A percentile compares a stretch with the other conserved stretches of the same genome.
Evolutionary conservation across 2,113 vertebrate species (phyloP).

Genomic region (Stercorarius parasiticus): DNA sequence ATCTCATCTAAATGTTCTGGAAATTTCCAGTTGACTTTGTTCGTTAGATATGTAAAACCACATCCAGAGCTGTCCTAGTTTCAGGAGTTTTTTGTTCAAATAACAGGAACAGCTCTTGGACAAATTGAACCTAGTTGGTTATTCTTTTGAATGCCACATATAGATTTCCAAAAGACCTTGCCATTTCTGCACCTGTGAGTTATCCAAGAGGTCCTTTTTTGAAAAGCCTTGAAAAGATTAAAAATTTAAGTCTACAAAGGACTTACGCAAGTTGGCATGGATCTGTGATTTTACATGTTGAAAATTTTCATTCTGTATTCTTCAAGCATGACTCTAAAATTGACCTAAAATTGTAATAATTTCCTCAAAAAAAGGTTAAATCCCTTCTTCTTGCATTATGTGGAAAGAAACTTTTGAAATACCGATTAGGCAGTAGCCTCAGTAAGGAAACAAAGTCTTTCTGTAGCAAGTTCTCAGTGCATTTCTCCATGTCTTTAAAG

Average conservation of each 20-base stretch:
- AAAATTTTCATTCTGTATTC: background rate
- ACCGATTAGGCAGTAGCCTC: background rate
- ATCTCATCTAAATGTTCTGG: background rate
- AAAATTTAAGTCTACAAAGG: background rate
- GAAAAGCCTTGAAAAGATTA: background rate
- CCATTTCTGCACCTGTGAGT: background rate
- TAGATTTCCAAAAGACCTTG: background rate
- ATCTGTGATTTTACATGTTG: background rate
- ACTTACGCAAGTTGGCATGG: background rate
- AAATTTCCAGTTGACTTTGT: background rate
- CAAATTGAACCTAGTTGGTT: background rate
- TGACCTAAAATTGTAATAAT: background rate
- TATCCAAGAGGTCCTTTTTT: background rate
- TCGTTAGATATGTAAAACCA: background rate
- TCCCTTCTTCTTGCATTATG: background rate
- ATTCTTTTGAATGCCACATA: background rate
- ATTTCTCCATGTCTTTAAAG: background rate
- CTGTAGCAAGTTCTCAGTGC: background rate
- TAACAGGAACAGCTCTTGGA: background rate
- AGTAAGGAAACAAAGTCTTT: background rate
- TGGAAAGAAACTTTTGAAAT: background rate
- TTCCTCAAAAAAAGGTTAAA: rapidly evolving
- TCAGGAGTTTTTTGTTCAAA: background rate
- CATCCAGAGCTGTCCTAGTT: background rate
- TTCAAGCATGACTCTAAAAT: background rate